Evolutionary conservation across 1,140 invertebrate genomes (phyloP).

Genomic region (Drosophila novamexicana): DNA sequence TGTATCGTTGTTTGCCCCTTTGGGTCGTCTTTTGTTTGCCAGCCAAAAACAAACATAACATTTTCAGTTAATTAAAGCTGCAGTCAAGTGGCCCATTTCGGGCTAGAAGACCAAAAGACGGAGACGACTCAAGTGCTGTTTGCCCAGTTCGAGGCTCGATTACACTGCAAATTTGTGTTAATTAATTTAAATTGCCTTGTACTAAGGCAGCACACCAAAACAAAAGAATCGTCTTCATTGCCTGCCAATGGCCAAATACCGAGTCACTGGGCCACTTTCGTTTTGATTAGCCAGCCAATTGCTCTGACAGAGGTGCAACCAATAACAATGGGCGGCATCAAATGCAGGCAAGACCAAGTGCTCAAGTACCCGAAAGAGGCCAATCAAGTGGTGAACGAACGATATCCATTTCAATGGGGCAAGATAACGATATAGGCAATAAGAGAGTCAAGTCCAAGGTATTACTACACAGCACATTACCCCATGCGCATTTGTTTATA

Average conservation of each 20-base stretch:
- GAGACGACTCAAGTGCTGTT: slow-evolving; percentile 32
- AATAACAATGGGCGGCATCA: slow-evolving; percentile 14
- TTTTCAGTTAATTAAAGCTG: slow-evolving; percentile 82
- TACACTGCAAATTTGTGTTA: slow-evolving; percentile 79
- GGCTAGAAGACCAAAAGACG: slow-evolving; percentile 10
- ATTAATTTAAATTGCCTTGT: slow-evolving; percentile 69
- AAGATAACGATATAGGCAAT: slow-evolving; percentile 12
- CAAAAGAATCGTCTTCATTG: slow-evolving; percentile 28
- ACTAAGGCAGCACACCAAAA: slow-evolving; percentile 16
- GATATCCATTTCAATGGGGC: slow-evolving; percentile 19
- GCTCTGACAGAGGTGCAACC: not conserved
- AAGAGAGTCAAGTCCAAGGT: slow-evolving; percentile 8
- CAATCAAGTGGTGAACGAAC: slow-evolving; percentile 28
- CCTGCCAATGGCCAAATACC: slow-evolving; percentile 19
- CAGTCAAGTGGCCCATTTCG: slow-evolving; percentile 69
- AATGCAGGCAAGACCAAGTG: slow-evolving; percentile 19
- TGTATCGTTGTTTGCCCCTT: slow-evolving; percentile 39
- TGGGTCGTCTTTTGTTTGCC: slow-evolving; percentile 35
- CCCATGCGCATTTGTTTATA: not conserved
- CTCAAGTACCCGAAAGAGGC: slow-evolving; percentile 16
- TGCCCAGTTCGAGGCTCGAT: slow-evolving; percentile 48
- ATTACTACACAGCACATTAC: not conserved
- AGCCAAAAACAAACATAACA: slow-evolving; percentile 72
- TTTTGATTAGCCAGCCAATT: slow-evolving; percentile 12
- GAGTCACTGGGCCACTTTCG: slow-evolving; percentile 6